Percentiles rank a stretch among this genome's conserved stretches.
Conservation (phyloP, 2,113 vertebrate genomes). For the Smithornis capensis region DNA sequence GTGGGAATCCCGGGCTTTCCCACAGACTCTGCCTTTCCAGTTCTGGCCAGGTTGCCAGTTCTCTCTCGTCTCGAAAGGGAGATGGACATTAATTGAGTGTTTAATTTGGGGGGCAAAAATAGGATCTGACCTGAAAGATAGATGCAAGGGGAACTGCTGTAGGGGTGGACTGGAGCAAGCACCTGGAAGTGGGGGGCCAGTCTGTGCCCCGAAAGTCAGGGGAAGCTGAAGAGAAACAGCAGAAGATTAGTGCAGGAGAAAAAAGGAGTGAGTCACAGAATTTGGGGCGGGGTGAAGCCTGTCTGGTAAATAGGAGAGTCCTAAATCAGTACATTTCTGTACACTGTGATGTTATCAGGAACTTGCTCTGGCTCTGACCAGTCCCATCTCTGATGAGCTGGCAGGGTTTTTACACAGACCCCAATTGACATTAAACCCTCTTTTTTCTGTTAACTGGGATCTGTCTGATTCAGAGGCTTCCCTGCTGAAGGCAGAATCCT, state of each 20-base stretch:
- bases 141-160: background rate
- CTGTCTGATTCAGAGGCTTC: background rate
- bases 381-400: background rate
- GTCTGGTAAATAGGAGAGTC: background rate
- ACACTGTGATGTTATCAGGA: background rate
- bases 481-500: background rate
- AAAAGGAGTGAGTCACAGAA: background rate
- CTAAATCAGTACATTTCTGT: background rate
- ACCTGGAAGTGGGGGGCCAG: background rate
- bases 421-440: background rate
- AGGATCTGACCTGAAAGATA: background rate
- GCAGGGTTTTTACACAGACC: background rate
- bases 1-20: slow-evolving; percentile 17
- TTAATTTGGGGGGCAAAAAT: background rate
- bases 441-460: background rate
- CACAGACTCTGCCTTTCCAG: background rate
- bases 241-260: background rate
- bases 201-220: background rate
- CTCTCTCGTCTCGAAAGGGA: background rate
- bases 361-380: background rate
- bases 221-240: background rate
- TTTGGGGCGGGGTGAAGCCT: background rate
- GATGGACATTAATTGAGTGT: background rate
- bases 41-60: background rate
- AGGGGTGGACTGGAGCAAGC: background rate